Percentiles rank a stretch among this genome's conserved stretches.
These are phyloP conservation scores for Lamellibrachia satsuma DNA, from an alignment of 2,888 invertebrate genomes.

Conservation along the genomic window DNA sequence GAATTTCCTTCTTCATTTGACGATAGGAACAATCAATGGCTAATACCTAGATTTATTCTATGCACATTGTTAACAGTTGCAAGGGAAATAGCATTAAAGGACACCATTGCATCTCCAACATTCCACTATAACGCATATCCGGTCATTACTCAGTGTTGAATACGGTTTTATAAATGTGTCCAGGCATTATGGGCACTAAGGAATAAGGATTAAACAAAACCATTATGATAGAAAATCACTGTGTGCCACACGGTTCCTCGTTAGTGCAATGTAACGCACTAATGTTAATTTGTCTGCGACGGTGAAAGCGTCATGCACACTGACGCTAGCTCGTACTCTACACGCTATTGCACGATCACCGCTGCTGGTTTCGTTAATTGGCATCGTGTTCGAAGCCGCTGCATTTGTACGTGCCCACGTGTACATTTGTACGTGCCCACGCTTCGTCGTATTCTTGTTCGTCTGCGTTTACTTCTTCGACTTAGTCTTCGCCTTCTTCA, in stretches of 20 bases:
- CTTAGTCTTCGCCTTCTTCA: no score
- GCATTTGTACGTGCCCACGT: not conserved
- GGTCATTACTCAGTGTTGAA: not conserved
- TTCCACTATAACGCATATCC: not conserved
- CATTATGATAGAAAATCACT: not conserved
- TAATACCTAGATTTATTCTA: not conserved
- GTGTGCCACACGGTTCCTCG: not conserved
- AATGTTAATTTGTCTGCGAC: not conserved
- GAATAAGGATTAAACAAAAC: not conserved
- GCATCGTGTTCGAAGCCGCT: not conserved
- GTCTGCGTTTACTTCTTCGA: no score
- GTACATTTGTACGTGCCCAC: no score
- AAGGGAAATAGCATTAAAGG: not conserved
- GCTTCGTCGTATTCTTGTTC: no score
- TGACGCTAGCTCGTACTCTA: not conserved
- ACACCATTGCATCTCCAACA: not conserved
- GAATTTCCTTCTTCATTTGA: not conserved
- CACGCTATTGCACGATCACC: not conserved
- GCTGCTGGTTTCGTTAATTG: not conserved
- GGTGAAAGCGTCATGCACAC: not conserved
- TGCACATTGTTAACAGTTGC: not conserved
- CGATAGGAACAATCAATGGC: not conserved
- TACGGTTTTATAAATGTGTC: not conserved
- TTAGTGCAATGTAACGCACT: not conserved
- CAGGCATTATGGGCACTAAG: not conserved